A percentile compares a stretch with the other conserved stretches of the same genome.
phyloP scores from a whole-genome alignment of 2,888 invertebrate genomes.

The Drosophila monieri region DNA sequence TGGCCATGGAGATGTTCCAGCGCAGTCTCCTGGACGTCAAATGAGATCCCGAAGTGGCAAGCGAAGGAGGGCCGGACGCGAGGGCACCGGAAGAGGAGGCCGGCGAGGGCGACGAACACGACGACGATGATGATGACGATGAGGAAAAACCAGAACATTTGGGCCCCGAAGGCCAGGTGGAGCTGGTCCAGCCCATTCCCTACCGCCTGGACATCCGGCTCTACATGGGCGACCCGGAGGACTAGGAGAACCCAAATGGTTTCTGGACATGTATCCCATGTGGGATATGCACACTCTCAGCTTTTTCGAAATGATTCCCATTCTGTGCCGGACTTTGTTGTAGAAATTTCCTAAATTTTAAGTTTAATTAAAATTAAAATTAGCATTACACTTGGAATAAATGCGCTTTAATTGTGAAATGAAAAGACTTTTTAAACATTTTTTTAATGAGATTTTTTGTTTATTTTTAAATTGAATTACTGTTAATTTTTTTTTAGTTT shows the following conservation, averaged over 20 bases:
- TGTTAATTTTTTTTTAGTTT: slow-evolving; percentile 26
- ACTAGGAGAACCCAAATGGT: background rate
- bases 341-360: background rate
- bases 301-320: background rate
- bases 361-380: background rate
- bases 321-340: background rate
- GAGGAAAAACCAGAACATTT: background rate
- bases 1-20: slow-evolving; percentile 82
- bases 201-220: slow-evolving; percentile 62
- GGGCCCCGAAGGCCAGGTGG: background rate
- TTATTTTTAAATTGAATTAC: slow-evolving; percentile 35
- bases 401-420: background rate
- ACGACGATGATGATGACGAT: background rate
- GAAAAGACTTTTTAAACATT: background rate
- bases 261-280: too few relatives aligned
- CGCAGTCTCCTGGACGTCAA: slow-evolving; percentile 80
- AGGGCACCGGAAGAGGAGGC: slow-evolving; percentile 6
- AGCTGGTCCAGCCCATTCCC: slow-evolving; percentile 20
- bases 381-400: background rate
- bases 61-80: background rate
- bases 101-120: too few relatives aligned
- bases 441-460: slow-evolving; percentile 21
- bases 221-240: slow-evolving; percentile 10
- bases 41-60: slow-evolving; percentile 52
- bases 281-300: too few relatives aligned